Evolutionary conservation across 2,888 invertebrate genomes (phyloP).

Genomic region (Holacanthella duospinosa): DNA sequence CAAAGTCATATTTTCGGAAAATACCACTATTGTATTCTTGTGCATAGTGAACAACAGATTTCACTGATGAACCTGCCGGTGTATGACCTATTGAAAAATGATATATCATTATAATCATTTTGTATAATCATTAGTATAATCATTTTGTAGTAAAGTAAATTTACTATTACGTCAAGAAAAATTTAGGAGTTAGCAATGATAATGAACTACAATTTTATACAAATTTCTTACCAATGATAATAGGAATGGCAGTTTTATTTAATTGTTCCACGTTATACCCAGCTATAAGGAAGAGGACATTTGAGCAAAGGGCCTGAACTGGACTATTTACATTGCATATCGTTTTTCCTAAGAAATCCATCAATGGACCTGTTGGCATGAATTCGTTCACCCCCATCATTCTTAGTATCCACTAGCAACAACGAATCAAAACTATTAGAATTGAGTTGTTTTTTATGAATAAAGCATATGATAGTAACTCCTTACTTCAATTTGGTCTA

Average conservation of each 20-base stretch:
- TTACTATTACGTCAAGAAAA: too few relatives aligned
- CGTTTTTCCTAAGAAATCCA: background rate
- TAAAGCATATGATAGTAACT: background rate
- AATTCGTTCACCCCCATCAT: slow-evolving; percentile 5
- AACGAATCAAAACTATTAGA: too few relatives aligned
- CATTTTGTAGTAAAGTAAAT: too few relatives aligned
- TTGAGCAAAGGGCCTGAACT: slow-evolving; percentile 3
- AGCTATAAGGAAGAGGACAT: background rate
- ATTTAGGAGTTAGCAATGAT: too few relatives aligned
- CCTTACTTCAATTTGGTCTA: slow-evolving; percentile 12
- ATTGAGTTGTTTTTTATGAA: background rate
- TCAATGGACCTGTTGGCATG: slow-evolving; percentile 2
- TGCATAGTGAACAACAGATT: slow-evolving; percentile 42
- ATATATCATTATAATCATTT: too few relatives aligned
- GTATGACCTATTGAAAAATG: slow-evolving; percentile 40
- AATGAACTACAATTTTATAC: too few relatives aligned
- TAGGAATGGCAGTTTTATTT: background rate
- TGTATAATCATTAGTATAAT: too few relatives aligned
- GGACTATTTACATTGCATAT: background rate
- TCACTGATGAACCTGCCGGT: slow-evolving; percentile 42
- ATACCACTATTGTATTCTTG: slow-evolving; percentile 39
- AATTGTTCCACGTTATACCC: slow-evolving; percentile 2
- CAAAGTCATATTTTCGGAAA: slow-evolving; percentile 41
- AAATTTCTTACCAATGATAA: background rate
- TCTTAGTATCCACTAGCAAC: slow-evolving; percentile 2